Conservation (phyloP, 2,797 vertebrate genomes). For the Geotrypetes seraphini region DNA sequence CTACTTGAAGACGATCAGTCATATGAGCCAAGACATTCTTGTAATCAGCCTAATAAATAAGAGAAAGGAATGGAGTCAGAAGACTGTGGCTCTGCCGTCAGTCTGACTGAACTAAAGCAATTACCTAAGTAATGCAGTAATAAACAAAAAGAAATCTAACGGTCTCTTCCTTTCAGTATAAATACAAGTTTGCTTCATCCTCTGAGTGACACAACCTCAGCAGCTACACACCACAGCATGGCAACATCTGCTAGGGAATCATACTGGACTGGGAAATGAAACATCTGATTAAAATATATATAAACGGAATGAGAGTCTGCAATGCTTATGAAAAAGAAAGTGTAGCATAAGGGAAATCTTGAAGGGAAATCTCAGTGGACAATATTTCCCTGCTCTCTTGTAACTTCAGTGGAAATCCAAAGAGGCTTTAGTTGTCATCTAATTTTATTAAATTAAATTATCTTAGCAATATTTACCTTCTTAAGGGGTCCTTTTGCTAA, state of each 20-base stretch:
- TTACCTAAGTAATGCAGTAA: slow-evolving; percentile 27
- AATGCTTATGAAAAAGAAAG: no score
- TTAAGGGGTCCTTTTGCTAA: no score
- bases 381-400: no score
- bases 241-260: slow-evolving; percentile 16
- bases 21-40: slow-evolving; percentile 18
- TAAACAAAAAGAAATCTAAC: slow-evolving; percentile 35
- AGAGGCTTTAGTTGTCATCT: no score
- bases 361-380: no score
- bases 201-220: slow-evolving; percentile 17
- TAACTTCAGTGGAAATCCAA: no score
- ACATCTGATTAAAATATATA: slow-evolving; percentile 38
- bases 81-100: slow-evolving; percentile 16
- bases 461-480: no score
- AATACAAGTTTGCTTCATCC: slow-evolving; percentile 23
- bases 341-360: no score
- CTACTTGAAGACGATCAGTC: slow-evolving; percentile 14
- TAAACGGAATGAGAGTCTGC: no score
- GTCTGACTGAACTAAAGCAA: slow-evolving; percentile 24
- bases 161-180: slow-evolving; percentile 23
- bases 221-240: slow-evolving; percentile 21
- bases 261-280: slow-evolving; percentile 23
- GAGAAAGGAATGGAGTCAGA: slow-evolving; percentile 12
- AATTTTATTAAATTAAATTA: no score
- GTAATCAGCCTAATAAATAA: slow-evolving; percentile 31